These are phyloP conservation scores for Zaprionus lachaisei DNA, from an alignment of 1,140 invertebrate species.

Conservation along the genomic window DNA sequence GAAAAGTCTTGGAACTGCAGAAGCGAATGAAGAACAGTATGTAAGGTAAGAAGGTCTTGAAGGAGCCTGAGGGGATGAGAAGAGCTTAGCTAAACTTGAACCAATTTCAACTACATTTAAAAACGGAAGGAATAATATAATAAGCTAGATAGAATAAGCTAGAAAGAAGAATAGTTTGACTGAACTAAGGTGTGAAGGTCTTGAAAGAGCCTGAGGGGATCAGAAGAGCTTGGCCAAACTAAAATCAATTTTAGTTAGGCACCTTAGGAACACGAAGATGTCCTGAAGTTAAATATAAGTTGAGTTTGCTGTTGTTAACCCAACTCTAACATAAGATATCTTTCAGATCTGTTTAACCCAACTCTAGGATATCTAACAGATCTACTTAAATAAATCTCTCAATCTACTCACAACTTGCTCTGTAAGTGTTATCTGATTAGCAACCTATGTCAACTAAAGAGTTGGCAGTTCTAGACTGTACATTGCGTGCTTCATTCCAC, in stretches of 20 bases:
- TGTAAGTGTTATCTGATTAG: background rate
- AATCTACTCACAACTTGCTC: background rate
- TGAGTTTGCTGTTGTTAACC: too few relatives aligned
- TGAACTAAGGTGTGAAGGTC: background rate
- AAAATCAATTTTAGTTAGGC: too few relatives aligned
- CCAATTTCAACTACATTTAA: too few relatives aligned
- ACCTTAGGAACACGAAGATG: too few relatives aligned
- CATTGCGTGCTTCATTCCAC: too few relatives aligned
- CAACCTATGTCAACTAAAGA: slow-evolving; percentile 11
- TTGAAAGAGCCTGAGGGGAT: background rate
- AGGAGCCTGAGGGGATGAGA: background rate
- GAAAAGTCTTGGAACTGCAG: background rate
- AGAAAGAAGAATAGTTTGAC: too few relatives aligned
- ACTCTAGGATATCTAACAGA: background rate
- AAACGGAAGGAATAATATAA: too few relatives aligned
- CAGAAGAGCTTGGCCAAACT: background rate
- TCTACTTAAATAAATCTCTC: background rate
- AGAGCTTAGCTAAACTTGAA: background rate
- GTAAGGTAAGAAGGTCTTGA: background rate
- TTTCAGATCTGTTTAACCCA: background rate
- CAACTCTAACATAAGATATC: too few relatives aligned
- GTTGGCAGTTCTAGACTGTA: background rate
- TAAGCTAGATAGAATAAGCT: too few relatives aligned
- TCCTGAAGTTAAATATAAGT: too few relatives aligned
- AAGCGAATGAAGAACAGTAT: background rate